Evolutionary conservation across 2,888 invertebrate genomes (phyloP).

Genomic region (Pegoplata infirma): DNA sequence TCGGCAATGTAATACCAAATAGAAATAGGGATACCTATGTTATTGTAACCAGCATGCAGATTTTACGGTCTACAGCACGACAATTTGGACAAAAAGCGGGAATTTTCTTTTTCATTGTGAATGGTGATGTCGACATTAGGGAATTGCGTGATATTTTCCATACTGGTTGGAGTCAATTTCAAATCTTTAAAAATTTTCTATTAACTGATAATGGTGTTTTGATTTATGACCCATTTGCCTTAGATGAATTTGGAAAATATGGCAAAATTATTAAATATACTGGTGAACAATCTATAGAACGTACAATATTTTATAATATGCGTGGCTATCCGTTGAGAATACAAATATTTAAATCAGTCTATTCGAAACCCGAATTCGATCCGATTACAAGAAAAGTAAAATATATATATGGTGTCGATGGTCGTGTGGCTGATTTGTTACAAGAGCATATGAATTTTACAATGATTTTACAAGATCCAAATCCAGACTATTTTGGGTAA

Average conservation of each 20-base stretch:
- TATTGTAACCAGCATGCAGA: constrained; percentile 65
- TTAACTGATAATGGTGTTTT: constrained; percentile 66
- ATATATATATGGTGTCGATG: constrained; percentile 72
- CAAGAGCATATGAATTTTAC: constrained; percentile 72
- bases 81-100: constrained; percentile 65
- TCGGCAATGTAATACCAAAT: not conserved
- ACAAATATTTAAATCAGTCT: constrained; percentile 76
- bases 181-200: constrained; percentile 68
- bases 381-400: constrained; percentile 63
- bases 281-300: constrained; percentile 63
- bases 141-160: constrained; percentile 66
- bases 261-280: constrained; percentile 68
- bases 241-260: constrained; percentile 51
- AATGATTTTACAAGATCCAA: constrained; percentile 71
- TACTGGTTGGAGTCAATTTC: constrained; percentile 66
- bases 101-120: constrained; percentile 68
- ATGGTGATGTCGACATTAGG: constrained; percentile 60
- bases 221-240: constrained; percentile 71
- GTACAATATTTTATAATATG: constrained; percentile 71
- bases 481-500: constrained; percentile 75
- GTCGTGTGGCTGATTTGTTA: constrained; percentile 70
- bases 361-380: constrained; percentile 69
- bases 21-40: constrained; percentile 65
- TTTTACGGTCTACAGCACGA: constrained; percentile 62
- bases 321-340: constrained; percentile 75